These are phyloP conservation scores for Mionectes olivaceus DNA, from an alignment of 2,797 vertebrate genomes.

Conservation along the genomic window DNA sequence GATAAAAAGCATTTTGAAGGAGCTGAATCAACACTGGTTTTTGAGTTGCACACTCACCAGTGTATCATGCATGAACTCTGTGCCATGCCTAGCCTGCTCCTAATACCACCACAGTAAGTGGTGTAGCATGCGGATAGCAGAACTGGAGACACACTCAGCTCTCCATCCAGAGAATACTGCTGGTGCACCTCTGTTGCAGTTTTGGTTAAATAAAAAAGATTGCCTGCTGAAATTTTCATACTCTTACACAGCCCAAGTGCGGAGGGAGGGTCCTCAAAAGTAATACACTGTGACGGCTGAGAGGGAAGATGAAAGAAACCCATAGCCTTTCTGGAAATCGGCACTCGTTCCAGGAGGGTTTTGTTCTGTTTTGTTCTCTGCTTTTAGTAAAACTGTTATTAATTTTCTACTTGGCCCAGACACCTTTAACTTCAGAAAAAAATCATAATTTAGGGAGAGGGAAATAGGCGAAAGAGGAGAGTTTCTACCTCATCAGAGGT, in stretches of 20 bases:
- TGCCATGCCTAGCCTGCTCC: neutral
- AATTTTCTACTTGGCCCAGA: neutral
- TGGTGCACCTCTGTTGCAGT: neutral
- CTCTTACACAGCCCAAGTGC: no score
- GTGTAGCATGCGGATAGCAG: neutral
- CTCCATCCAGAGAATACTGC: accelerated
- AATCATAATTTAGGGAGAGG: neutral
- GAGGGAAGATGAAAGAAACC: no score
- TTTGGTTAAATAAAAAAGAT: neutral
- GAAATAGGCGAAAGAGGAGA: neutral
- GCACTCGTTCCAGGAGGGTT: neutral
- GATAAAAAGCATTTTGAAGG: neutral
- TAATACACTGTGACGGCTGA: no score
- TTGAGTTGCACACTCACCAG: neutral
- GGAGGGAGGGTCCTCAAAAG: no score
- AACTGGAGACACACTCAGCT: neutral
- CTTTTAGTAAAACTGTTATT: neutral
- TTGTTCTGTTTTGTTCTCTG: neutral
- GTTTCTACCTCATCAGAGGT: neutral
- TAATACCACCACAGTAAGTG: no score
- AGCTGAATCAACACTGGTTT: neutral
- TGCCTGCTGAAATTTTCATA: neutral
- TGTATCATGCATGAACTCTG: accelerated
- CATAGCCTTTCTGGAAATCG: no score
- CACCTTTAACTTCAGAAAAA: neutral